Percentiles rank a stretch among this genome's conserved stretches.
Evolutionary conservation across 1,140 invertebrate species (phyloP).

Genomic region (Bombus confusus): DNA sequence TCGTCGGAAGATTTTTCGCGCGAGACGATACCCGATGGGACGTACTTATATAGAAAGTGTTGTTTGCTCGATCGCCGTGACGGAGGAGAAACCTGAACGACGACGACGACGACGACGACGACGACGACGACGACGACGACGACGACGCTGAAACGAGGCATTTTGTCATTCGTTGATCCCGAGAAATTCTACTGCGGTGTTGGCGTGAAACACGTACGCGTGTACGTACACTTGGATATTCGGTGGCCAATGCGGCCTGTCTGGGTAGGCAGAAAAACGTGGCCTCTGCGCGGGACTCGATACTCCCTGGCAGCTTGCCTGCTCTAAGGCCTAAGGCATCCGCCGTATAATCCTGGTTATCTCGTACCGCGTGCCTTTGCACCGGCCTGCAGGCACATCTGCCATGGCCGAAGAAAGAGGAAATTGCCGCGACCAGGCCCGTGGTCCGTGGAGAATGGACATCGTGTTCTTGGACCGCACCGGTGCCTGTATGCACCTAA

Average conservation of each 20-base stretch:
- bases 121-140: too few species aligned
- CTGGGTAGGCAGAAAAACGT: neutral
- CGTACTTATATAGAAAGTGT: too few species aligned
- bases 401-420: conserved; percentile 52
- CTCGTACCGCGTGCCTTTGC: conserved; percentile 32
- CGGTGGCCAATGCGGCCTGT: neutral
- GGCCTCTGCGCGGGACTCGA: conserved; percentile 13
- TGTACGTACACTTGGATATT: neutral
- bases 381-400: conserved; percentile 59
- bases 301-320: conserved; percentile 45
- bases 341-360: conserved; percentile 53
- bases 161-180: conserved; percentile 1
- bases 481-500: conserved; percentile 28
- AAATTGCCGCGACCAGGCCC: conserved; percentile 46
- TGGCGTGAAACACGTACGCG: conserved; percentile 2
- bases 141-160: neutral
- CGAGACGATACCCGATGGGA: too few species aligned
- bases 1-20: too few species aligned
- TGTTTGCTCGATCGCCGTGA: too few species aligned
- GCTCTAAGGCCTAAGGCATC: conserved; percentile 7
- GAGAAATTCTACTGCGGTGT: neutral
- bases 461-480: conserved; percentile 38
- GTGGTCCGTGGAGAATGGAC: conserved; percentile 30
- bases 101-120: too few species aligned
- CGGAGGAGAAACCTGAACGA: neutral